Conservation (phyloP, 2,113 vertebrate species). For the Cyrtonyx montezumae region DNA sequence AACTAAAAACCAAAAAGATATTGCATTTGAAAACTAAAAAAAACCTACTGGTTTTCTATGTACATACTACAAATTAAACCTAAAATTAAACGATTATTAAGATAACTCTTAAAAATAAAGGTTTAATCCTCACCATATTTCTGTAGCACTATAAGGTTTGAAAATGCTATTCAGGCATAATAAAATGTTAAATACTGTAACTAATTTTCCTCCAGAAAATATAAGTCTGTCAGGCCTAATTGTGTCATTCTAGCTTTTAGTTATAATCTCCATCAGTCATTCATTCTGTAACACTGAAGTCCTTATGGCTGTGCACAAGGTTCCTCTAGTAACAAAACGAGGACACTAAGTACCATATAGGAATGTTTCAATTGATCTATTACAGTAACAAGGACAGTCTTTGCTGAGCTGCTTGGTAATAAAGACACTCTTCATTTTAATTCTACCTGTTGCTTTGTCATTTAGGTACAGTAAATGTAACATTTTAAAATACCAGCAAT, state of each 20-base stretch:
- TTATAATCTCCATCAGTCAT: not conserved
- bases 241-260: not conserved
- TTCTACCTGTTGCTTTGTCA: not conserved
- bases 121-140: not conserved
- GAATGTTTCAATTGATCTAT: not conserved
- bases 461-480: not conserved
- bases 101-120: not conserved
- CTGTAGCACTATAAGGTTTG: not conserved
- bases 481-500: not conserved
- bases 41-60: not conserved
- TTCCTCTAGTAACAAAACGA: not conserved
- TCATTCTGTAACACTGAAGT: not conserved
- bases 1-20: not conserved
- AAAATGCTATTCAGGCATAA: not conserved
- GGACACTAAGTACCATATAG: not conserved
- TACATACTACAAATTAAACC: not conserved
- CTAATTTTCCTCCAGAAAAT: not conserved
- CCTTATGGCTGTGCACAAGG: not conserved
- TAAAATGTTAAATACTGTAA: not conserved
- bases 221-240: not conserved
- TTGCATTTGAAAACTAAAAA: not conserved
- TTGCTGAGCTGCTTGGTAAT: not conserved
- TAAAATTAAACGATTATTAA: not conserved
- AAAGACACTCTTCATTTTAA: not conserved
- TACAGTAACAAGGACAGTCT: not conserved